Conservation (phyloP, 2,888 invertebrate species). For the Flexamia atlantica region DNA sequence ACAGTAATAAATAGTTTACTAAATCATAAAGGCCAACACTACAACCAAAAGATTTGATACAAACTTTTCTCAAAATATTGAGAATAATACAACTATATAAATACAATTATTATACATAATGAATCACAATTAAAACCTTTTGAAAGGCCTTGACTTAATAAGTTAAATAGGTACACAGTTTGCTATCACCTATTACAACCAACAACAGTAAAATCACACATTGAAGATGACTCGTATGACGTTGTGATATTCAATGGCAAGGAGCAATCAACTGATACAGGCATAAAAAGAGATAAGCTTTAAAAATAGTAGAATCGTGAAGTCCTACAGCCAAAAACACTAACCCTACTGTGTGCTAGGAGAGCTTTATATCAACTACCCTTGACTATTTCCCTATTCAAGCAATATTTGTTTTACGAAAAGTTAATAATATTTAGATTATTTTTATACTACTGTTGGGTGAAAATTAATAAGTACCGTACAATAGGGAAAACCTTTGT, state of each 20-base stretch:
- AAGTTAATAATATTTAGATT: too few species aligned
- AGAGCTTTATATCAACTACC: neutral
- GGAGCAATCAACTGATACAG: neutral
- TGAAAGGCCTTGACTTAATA: constrained; percentile 14
- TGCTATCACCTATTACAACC: constrained; percentile 25
- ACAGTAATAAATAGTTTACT: neutral
- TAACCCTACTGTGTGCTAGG: neutral
- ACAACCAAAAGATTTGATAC: neutral
- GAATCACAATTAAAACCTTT: constrained; percentile 32
- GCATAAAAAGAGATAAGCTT: neutral
- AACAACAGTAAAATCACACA: neutral
- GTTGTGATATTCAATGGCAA: neutral
- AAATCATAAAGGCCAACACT: neutral
- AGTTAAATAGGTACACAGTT: constrained; percentile 37
- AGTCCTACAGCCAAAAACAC: neutral
- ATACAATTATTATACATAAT: constrained; percentile 14
- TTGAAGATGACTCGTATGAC: neutral
- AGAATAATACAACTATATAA: constrained; percentile 17
- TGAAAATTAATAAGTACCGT: neutral
- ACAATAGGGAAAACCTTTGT: too few species aligned
- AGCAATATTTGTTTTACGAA: neutral
- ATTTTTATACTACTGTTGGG: too few species aligned
- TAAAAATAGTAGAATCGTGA: neutral
- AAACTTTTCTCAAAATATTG: neutral
- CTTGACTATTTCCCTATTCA: neutral